Percentiles rank a stretch among this genome's conserved stretches.
phyloP scores from a whole-genome alignment of 2,797 vertebrate genomes.

The Hybognathus amarus region DNA sequence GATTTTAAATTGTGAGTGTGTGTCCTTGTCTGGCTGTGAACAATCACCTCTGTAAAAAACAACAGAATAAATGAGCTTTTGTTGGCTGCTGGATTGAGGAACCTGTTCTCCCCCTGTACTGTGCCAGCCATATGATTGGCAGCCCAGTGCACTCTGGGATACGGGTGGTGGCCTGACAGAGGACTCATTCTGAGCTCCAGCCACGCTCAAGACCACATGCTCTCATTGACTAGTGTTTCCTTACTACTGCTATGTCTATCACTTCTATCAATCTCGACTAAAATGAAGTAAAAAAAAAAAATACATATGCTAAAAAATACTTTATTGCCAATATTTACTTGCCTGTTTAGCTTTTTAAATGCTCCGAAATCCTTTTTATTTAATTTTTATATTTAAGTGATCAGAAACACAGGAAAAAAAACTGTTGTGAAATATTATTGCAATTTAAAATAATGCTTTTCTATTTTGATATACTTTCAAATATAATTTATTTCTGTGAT shows the following conservation, averaged over 20 bases:
- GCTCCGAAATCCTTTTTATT: background rate
- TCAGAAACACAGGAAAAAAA: no score
- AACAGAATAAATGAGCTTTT: conserved; percentile 47
- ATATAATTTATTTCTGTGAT: no score
- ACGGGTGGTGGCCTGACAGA: conserved; percentile 44
- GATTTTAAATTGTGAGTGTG: background rate
- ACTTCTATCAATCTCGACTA: background rate
- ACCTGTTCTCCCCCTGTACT: conserved; percentile 27
- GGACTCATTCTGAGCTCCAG: conserved; percentile 37
- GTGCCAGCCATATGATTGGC: conserved; percentile 52
- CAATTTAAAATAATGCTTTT: no score
- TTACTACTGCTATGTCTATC: background rate
- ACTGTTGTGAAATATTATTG: no score
- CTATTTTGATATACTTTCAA: no score
- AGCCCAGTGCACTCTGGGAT: conserved; percentile 47
- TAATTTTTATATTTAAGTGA: background rate
- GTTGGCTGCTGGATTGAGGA: conserved; percentile 35
- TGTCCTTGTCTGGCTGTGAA: conserved; percentile 20
- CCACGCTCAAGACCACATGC: conserved; percentile 48
- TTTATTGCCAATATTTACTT: background rate
- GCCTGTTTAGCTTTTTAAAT: background rate
- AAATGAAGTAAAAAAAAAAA: background rate
- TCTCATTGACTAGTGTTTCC: conserved; percentile 57
- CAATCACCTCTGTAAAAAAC: conserved; percentile 8
- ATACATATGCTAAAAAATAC: background rate